Evolutionary conservation across 2,113 vertebrate species (phyloP), one percentile per base, ranked within the genome.

Genomic region (Lasiurus cinereus): DNA sequence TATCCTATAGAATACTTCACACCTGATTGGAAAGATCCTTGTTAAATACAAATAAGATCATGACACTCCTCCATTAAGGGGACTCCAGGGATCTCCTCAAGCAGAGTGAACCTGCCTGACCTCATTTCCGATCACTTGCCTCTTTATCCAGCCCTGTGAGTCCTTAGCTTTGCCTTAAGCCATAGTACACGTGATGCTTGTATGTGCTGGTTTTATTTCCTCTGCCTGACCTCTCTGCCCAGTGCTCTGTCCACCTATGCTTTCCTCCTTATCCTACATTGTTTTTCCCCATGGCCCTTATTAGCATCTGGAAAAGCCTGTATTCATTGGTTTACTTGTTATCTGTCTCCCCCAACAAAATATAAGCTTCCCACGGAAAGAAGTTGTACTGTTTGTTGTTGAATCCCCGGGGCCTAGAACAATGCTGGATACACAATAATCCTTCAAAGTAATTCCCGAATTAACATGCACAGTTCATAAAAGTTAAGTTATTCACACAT

Each of bases 381-480:
- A 62, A 62, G 59, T 5, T 62, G 59, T 62, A 9, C 59, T 62
- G 59, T 27, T 62, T 62, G 22, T 4, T 62, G 59, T 62, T 62
- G 59, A 27, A 24, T 27, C 59, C 9, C 59, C 59, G 27, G 27
- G 59, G 59, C 59, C 59, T 27, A 62, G 56, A 59, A 59, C 59
- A 59, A 59, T 59, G 9, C 31, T 43, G 54, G 39, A 2, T 12
- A 76, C 1, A 56, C 22, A 39, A 21, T 24, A 79, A 15, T 50
- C 8, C 50, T 46, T 83, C 15, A 50, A 73, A 77, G 72, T 48
- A 77, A 54, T 84, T 94, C 90, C 31, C 73, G 31, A 93, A 86
- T 74, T 74, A 90, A 85, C n/a, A 1, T 54, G 31, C 8, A 8
- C 24, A 85, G 43, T 89, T 96, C 11, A 21, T 33, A 52, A 62